Base-by-base conservation (phyloP, 2,797 vertebrate species). In the Sardinella longiceps region DNA sequence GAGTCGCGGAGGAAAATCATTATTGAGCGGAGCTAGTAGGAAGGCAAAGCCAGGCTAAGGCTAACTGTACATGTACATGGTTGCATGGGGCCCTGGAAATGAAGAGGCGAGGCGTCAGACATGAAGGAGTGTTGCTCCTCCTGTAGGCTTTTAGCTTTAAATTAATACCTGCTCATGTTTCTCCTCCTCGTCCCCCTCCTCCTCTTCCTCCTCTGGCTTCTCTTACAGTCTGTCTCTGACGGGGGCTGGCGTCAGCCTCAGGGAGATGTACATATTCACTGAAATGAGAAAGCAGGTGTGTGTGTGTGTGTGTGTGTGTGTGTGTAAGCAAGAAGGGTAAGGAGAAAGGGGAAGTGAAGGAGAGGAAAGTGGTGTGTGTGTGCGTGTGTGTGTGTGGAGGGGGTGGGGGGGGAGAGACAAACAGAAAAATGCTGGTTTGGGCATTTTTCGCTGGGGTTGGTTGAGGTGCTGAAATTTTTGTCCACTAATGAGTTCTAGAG, bases 401-500 rank as follows among this genome's bases (percentile, higher is more conserved):
- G 51, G 70, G 82, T 33, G 60, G 87, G 88, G 81, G 66, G 80
- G 63, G 77, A 82, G 70, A 83, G 81, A 82, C 77, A 81, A 82
- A 80, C 83, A 66, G 43, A 90, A 89, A 93, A 90, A 87, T 88
- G 89, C 81, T 83, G 87, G 88, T 91, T 0, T 43, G 86, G 89
- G 90, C 82, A 89, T 84, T 89, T 70, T 90, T 87, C 80, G 81
- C 84, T 33, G 88, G 89, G 82, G 50, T 88, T 89, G 87, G 82
- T 83, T 91, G 84, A 82, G 83, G 88, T 84, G 70, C 82, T 77
- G 88, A 82, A 85, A 88, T 86, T 85, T 89, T 84, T 88, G 88
- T 91, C 92, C 92, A 92, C 92, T 96, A 95, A 93, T 88, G 90
- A 92, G 91, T 85, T 91, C 87, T 87, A 5, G 63, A 70, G 63